Conservation (phyloP, 2,888 invertebrate genomes). For the Ophion obscuratus region DNA sequence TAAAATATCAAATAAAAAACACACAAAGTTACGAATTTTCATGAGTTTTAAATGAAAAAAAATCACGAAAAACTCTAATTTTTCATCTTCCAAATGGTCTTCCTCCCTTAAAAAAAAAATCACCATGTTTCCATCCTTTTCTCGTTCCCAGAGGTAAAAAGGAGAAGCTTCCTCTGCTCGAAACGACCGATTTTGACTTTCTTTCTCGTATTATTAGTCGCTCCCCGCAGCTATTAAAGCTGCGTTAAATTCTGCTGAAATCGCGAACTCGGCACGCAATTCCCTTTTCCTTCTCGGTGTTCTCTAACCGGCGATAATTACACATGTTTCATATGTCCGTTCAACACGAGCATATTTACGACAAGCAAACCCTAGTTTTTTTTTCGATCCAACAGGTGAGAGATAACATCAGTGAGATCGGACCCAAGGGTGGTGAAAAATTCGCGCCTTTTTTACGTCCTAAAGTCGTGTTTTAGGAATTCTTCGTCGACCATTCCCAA, state of each 20-base stretch:
- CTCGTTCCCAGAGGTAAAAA: neutral
- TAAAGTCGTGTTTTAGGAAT: neutral
- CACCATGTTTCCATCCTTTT: neutral
- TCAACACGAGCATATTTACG: neutral
- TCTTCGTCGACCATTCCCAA: neutral
- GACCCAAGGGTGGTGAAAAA: neutral
- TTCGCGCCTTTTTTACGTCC: neutral
- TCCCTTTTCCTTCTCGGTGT: neutral
- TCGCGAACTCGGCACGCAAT: neutral
- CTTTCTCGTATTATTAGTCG: neutral
- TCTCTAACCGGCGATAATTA: neutral
- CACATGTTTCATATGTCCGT: neutral
- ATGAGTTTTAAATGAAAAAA: no score
- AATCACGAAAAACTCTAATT: no score
- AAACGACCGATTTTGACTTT: neutral
- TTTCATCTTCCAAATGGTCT: no score
- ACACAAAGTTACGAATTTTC: no score
- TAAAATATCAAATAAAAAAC: no score
- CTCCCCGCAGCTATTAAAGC: neutral
- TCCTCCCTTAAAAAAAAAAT: no score
- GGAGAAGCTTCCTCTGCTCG: neutral
- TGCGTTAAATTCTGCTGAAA: neutral
- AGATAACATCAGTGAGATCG: neutral
- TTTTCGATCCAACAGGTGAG: neutral
- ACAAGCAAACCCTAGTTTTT: neutral